Conservation (phyloP, 1,140 invertebrate genomes). For the Brachionus angularis region DNA sequence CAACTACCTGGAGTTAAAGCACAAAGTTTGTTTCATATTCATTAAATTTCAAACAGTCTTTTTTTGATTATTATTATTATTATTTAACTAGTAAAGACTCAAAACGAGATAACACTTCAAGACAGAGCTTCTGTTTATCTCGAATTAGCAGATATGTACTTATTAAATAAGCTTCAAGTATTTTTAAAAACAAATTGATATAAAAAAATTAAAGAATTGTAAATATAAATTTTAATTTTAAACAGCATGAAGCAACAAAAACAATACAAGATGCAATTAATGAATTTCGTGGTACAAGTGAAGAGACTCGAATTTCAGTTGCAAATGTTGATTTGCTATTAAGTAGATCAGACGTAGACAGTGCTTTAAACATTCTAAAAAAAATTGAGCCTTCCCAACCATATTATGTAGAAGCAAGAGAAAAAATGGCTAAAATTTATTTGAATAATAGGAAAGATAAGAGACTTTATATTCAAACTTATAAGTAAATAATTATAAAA, state of each 20-base stretch:
- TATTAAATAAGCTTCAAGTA: constrained; percentile 30
- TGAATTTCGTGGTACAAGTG: constrained; percentile 70
- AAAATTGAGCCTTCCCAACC: constrained; percentile 72
- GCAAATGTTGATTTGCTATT: constrained; percentile 77
- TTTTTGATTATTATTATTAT: constrained; percentile 64
- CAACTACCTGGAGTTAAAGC: constrained; percentile 59
- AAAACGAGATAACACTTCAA: constrained; percentile 51
- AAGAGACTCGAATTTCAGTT: constrained; percentile 77
- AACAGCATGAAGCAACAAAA: constrained; percentile 69
- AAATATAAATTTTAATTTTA: not conserved
- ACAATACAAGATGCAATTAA: constrained; percentile 76
- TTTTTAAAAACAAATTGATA: too few species aligned
- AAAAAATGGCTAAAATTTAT: constrained; percentile 85
- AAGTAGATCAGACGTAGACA: constrained; percentile 72
- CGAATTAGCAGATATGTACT: constrained; percentile 70
- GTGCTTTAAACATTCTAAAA: constrained; percentile 72
- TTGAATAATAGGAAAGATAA: constrained; percentile 80
- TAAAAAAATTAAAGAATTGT: not conserved
- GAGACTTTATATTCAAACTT: constrained; percentile 63
- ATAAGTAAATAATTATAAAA: constrained; percentile 55
- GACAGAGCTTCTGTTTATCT: constrained; percentile 81
- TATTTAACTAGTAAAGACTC: too few species aligned
- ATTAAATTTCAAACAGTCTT: too few species aligned
- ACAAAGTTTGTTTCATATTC: too few species aligned
- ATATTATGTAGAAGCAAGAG: constrained; percentile 79